A percentile compares a stretch with the other conserved stretches of the same genome.
Conservation (phyloP, 2,888 invertebrate genomes). For the Ischnus inquisitorius region DNA sequence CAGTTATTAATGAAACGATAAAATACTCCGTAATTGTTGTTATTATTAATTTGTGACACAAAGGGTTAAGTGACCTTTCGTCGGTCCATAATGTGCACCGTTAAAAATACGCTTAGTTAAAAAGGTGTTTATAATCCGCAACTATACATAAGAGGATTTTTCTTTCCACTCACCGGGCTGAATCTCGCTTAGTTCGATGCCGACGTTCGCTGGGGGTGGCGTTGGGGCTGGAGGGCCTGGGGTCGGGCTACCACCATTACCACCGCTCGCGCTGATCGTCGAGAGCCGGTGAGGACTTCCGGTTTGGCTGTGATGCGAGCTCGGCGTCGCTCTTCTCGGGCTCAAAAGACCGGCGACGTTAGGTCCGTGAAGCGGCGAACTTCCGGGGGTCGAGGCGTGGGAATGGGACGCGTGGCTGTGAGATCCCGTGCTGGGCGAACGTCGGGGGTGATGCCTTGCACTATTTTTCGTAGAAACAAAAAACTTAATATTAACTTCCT, state of each 20-base stretch:
- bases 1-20: neutral
- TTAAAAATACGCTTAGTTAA: neutral
- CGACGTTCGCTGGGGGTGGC: constrained; percentile 78
- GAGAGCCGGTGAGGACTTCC: constrained; percentile 80
- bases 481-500: neutral
- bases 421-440: constrained; percentile 81
- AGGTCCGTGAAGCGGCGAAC: constrained; percentile 81
- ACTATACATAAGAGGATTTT: neutral
- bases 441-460: constrained; percentile 81
- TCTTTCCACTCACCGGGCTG: constrained; percentile 78
- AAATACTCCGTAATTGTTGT: neutral
- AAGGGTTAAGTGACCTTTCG: constrained; percentile 7
- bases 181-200: constrained; percentile 81
- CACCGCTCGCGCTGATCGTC: constrained; percentile 73
- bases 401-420: constrained; percentile 82
- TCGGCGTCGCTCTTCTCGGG: constrained; percentile 80
- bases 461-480: constrained; percentile 71
- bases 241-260: constrained; percentile 77
- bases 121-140: neutral
- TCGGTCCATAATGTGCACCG: neutral
- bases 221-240: constrained; percentile 72
- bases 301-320: constrained; percentile 78
- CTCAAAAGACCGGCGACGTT: constrained; percentile 80
- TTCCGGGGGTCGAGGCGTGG: constrained; percentile 80
- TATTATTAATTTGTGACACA: neutral